Evolutionary conservation across 2,113 vertebrate genomes (phyloP).

Genomic region (Carollia perspicillata): DNA sequence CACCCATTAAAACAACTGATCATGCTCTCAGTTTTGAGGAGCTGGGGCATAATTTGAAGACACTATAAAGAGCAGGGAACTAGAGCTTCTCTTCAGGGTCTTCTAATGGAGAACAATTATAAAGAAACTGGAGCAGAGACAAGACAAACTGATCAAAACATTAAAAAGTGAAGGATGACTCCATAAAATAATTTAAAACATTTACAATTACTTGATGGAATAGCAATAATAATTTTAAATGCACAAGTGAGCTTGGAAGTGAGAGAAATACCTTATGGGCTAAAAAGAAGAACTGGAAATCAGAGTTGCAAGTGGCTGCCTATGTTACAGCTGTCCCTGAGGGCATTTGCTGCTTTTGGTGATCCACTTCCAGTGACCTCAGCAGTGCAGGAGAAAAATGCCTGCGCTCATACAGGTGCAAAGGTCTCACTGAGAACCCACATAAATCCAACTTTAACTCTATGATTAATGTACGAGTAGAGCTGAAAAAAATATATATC

Average conservation of each 20-base stretch:
- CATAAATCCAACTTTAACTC: neutral
- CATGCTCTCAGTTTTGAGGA: neutral
- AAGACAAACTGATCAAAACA: neutral
- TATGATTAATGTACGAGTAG: neutral
- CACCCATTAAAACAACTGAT: neutral
- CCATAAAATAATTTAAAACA: neutral
- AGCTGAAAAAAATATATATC: neutral
- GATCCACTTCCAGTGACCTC: neutral
- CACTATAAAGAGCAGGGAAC: neutral
- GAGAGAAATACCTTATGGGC: neutral
- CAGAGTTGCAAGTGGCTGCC: neutral
- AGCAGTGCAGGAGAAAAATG: neutral
- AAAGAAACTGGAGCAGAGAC: neutral
- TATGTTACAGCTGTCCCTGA: neutral
- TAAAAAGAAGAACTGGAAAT: neutral
- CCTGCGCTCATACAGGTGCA: neutral
- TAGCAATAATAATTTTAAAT: neutral
- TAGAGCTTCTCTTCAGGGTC: neutral
- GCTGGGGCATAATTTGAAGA: neutral
- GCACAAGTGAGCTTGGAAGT: neutral
- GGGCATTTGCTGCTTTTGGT: neutral
- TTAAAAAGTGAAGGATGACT: neutral
- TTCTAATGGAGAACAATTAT: neutral
- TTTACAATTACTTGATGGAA: neutral
- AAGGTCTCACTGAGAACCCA: neutral